A percentile compares a stretch with the other conserved stretches of the same genome.
Evolutionary conservation across 2,888 invertebrate species (phyloP).

Genomic region (Tetragonula carbonaria): DNA sequence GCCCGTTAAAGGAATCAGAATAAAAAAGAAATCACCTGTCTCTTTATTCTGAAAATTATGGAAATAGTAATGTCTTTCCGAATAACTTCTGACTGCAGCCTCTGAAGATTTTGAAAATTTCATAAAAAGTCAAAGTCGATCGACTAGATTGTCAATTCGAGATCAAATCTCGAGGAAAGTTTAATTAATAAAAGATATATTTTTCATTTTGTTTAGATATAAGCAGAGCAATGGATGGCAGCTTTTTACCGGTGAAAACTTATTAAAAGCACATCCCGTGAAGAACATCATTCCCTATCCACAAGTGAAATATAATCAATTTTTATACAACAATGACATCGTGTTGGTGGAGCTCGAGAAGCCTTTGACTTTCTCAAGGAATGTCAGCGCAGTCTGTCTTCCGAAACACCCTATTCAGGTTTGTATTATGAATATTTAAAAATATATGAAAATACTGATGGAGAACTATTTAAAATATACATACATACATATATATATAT

Average conservation of each 20-base stretch:
- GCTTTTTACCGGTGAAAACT: slow-evolving; percentile 78
- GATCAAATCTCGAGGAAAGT: not conserved
- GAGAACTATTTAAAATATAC: not conserved
- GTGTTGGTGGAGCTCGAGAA: slow-evolving; percentile 85
- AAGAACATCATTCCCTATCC: slow-evolving; percentile 85
- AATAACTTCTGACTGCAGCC: not conserved
- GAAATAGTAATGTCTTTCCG: not conserved
- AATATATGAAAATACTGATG: not conserved
- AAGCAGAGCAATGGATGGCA: slow-evolving; percentile 79
- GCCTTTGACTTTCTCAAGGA: slow-evolving; percentile 85
- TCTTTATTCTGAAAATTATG: not conserved
- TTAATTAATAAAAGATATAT: not conserved
- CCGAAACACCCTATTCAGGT: slow-evolving; percentile 83
- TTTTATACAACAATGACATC: slow-evolving; percentile 86
- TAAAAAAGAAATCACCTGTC: not conserved
- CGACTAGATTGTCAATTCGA: not conserved
- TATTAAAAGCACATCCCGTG: slow-evolving; percentile 78
- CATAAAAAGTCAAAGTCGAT: not conserved
- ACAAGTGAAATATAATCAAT: slow-evolving; percentile 86
- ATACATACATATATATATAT: too few relatives aligned
- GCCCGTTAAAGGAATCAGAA: not conserved
- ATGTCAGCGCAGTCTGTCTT: slow-evolving; percentile 86
- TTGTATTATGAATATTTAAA: slow-evolving; percentile 8
- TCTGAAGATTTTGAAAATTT: not conserved
- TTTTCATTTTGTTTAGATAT: slow-evolving; percentile 66